Conservation (phyloP, 2,888 invertebrate species). For the Brachypalpus laphriformis region DNA sequence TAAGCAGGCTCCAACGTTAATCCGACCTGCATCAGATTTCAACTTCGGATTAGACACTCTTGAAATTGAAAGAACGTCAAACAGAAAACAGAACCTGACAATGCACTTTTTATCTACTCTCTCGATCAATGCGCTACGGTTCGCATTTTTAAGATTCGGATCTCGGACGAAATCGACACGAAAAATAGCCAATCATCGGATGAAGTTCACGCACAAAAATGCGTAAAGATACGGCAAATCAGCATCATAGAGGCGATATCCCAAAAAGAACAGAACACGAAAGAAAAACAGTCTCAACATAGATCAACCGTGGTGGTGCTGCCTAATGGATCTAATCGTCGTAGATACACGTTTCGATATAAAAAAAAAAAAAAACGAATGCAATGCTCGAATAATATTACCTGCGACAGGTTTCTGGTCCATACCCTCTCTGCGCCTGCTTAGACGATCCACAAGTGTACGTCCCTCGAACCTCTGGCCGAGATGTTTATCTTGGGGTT, state of each 20-base stretch:
- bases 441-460: too few relatives aligned
- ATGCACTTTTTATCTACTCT: conserved; percentile 14
- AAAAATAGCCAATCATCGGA: conserved; percentile 17
- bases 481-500: conserved; percentile 43
- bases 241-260: conserved; percentile 1
- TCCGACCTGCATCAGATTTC: neutral
- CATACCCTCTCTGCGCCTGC: neutral
- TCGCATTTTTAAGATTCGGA: neutral
- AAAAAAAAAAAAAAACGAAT: too few relatives aligned
- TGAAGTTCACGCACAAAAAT: conserved; percentile 33
- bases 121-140: conserved; percentile 8
- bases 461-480: neutral
- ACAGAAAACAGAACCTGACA: too few relatives aligned
- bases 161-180: neutral
- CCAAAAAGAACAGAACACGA: neutral
- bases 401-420: conserved; percentile 46
- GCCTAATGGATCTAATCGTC: conserved; percentile 48
- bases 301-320: neutral
- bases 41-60: neutral
- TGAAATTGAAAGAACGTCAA: neutral
- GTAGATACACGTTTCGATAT: conserved; percentile 12
- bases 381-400: conserved; percentile 17
- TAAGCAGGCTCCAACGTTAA: too few relatives aligned
- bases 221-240: conserved; percentile 32
- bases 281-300: conserved; percentile 13